phyloP scores from a whole-genome alignment of 2,888 invertebrate genomes.

The Torymus texanus region DNA sequence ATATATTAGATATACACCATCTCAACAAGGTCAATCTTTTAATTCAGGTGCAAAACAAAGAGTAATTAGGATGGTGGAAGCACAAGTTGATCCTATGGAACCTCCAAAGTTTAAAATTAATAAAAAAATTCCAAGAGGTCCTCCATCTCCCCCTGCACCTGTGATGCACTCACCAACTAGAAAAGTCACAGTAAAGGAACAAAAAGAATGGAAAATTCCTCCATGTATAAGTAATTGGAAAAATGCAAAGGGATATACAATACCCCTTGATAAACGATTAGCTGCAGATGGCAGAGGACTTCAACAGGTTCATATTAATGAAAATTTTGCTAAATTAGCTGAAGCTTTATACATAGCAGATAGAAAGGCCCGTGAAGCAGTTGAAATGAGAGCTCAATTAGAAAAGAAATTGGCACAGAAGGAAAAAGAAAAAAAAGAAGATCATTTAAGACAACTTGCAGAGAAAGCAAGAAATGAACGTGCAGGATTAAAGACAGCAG shows the following conservation, averaged over 20 bases:
- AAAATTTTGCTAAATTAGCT: conserved; percentile 98
- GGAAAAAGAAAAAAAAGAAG: conserved; percentile 98
- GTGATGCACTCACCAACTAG: conserved; percentile 98
- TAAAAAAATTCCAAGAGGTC: conserved; percentile 98
- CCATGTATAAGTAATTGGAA: conserved; percentile 99
- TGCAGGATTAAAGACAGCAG: conserved; percentile 83
- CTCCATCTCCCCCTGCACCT: conserved; percentile 99
- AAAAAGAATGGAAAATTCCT: conserved; percentile 99
- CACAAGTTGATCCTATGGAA: conserved; percentile 98
- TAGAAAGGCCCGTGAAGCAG: conserved; percentile 96
- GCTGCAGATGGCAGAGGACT: conserved; percentile 98
- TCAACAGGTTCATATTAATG: conserved; percentile 98
- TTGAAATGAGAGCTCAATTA: conserved; percentile 95
- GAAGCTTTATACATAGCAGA: conserved; percentile 99
- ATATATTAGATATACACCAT: conserved; percentile 98
- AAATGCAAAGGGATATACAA: conserved; percentile 98
- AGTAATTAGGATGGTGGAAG: conserved; percentile 96
- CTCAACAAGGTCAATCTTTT: conserved; percentile 95
- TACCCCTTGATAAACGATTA: conserved; percentile 96
- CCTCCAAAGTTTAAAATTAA: conserved; percentile 99
- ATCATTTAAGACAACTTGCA: conserved; percentile 92
- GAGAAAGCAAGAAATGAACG: conserved; percentile 97
- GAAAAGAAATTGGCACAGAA: conserved; percentile 98
- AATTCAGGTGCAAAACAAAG: conserved; percentile 98
- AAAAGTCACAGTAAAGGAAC: conserved; percentile 98